A percentile compares a stretch with the other conserved stretches of the same genome.
phyloP scores from a whole-genome alignment of 2,797 vertebrate species.

The Coregonus suidteri region DNA sequence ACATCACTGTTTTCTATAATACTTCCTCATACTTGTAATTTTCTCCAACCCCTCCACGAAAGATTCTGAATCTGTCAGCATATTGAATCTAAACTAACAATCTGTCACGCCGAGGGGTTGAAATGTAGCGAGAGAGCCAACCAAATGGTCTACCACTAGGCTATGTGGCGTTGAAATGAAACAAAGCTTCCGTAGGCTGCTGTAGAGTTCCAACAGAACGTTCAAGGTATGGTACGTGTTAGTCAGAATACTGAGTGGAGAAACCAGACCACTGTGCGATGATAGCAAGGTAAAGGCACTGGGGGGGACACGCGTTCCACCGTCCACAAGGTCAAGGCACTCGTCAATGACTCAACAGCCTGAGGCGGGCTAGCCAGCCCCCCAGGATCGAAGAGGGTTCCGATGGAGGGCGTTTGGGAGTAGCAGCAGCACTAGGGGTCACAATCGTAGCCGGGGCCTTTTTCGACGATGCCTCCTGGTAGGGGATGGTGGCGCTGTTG shows the following conservation, averaged over 20 bases:
- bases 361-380: slow-evolving; percentile 87
- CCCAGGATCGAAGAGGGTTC: slow-evolving; percentile 81
- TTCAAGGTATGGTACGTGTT: not conserved
- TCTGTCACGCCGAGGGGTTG: not conserved
- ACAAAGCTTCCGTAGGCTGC: not conserved
- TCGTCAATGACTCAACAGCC: slow-evolving; percentile 87
- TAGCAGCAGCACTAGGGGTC: slow-evolving; percentile 12
- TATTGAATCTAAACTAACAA: slow-evolving; percentile 2
- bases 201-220: not conserved
- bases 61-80: not conserved
- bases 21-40: slow-evolving; percentile 3
- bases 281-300: slow-evolving; percentile 67
- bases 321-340: not conserved
- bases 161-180: slow-evolving; percentile 1
- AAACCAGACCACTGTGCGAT: slow-evolving; percentile 2
- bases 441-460: slow-evolving; percentile 61
- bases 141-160: not conserved
- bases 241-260: slow-evolving; percentile 19
- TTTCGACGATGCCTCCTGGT: slow-evolving; percentile 81
- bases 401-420: slow-evolving; percentile 71
- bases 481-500: slow-evolving; percentile 86
- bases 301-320: not conserved
- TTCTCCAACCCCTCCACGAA: slow-evolving; percentile 2
- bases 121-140: not conserved
- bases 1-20: slow-evolving; percentile 11